phyloP scores from a whole-genome alignment of 2,113 vertebrate species.

The Stomatorhinus ivindoensis region DNA sequence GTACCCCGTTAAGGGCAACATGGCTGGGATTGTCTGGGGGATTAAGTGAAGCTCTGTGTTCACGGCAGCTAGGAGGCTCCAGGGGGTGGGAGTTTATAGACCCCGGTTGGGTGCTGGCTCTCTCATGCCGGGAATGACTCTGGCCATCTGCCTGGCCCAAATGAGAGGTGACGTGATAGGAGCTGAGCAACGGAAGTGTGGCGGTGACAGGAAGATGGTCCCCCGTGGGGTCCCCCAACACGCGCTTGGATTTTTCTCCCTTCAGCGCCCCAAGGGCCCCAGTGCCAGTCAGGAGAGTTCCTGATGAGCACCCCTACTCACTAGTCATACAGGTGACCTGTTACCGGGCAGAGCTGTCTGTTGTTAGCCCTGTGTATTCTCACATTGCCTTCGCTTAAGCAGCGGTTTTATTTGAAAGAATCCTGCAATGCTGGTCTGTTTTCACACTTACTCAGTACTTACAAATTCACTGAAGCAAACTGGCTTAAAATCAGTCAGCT shows the following conservation, averaged over 20 bases:
- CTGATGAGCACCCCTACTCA: neutral
- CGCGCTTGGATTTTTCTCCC: neutral
- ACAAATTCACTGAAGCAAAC: neutral
- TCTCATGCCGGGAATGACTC: neutral
- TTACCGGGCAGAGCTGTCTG: neutral
- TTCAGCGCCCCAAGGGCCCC: neutral
- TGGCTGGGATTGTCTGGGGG: neutral
- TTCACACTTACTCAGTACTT: neutral
- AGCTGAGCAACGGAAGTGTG: neutral
- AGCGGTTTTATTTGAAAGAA: neutral
- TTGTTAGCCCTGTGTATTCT: neutral
- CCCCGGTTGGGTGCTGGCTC: neutral
- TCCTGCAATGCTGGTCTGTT: neutral
- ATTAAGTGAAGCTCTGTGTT: neutral
- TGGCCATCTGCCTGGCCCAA: neutral
- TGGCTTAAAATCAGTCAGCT: neutral
- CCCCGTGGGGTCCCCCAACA: neutral
- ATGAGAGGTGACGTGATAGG: neutral
- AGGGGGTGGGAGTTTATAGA: neutral
- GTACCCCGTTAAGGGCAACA: neutral
- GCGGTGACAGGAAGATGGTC: neutral
- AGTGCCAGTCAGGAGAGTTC: neutral
- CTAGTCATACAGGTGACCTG: neutral
- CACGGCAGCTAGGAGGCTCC: neutral
- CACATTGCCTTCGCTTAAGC: neutral